Base-by-base conservation (phyloP, 2,113 vertebrate species). In the Poeciliopsis occidentalis region DNA sequence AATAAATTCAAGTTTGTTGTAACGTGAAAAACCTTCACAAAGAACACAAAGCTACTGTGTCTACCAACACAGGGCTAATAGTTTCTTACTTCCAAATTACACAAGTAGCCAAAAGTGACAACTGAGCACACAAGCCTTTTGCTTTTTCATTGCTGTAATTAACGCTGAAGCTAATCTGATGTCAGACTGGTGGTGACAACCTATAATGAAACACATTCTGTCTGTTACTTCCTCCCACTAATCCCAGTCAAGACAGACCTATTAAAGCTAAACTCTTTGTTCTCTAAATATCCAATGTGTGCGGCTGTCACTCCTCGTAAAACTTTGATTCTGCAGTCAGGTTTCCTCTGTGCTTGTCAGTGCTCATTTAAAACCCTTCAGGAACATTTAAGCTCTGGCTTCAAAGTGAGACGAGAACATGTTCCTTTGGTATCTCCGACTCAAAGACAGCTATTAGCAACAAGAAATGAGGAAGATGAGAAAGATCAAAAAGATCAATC, bases 191-290 rank as follows among this genome's bases (percentile, higher is more conserved):
- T 77, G 27, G 76, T 87, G 85, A 80, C 85, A 87, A 81, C 81
- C 74, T 84, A 62, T 88, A 86, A 92, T 88, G 84, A 90, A 92
- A 87, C 83, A 66, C 71, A 37, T 15, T 64, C 69, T 65, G 68
- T 79, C 64, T 73, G 75, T 73, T 60, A 78, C 69, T 76, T 84
- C 79, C 78, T 74, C 81, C 13, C 19, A 31, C 76, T 90, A 88
- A 88, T 88, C 75, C 85, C 67, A 70, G 76, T 71, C 54, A 82
- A 76, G 71, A 73, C 81, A 80, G 73, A 78, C 64, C 73, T 67
- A 84, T 87, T 88, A 88, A 91, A 83, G 79, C 78, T 73, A 51
- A 10, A 61, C 71, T 66, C 77, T 89, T 89, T 86, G 81, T 84
- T 87, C 66, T 8, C 73, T 78, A 75, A 57, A 84, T 73, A 69